These are phyloP conservation scores for Schizotus pectinicornis DNA, from an alignment of 2,888 invertebrate genomes.

Conservation along the genomic window DNA sequence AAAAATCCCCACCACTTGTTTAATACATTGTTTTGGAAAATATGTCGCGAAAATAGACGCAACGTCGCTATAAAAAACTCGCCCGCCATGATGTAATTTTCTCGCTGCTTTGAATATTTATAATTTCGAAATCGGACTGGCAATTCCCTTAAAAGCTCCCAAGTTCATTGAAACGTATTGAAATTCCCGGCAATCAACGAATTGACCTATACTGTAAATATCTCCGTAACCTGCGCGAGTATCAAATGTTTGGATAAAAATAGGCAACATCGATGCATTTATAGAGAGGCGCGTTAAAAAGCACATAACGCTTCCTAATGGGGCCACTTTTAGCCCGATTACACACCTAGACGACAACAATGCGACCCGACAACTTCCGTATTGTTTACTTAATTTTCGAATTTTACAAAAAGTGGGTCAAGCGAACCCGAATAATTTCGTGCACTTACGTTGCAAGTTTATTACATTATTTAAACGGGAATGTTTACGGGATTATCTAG, in stretches of 20 bases:
- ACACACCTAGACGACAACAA: constrained; percentile 3
- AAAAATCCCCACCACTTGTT: constrained; percentile 1
- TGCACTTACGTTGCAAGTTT: background rate
- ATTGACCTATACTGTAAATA: constrained; percentile 31
- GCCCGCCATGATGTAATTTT: constrained; percentile 6
- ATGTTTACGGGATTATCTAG: background rate
- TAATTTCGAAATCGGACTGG: too few species aligned
- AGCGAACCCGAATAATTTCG: background rate
- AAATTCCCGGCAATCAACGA: constrained; percentile 27
- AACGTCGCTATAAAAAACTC: background rate
- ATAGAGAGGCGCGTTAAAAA: constrained; percentile 35
- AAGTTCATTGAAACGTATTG: constrained; percentile 14
- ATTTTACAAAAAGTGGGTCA: constrained; percentile 2
- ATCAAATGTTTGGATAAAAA: constrained; percentile 38
- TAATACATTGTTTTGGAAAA: constrained; percentile 9
- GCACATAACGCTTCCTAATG: constrained; percentile 11
- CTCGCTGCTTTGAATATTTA: background rate
- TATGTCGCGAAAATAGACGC: background rate
- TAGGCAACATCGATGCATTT: constrained; percentile 35
- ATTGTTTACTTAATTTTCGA: background rate
- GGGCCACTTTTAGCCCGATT: constrained; percentile 16
- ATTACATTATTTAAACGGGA: background rate
- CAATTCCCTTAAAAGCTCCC: background rate
- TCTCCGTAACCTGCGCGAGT: constrained; percentile 30
- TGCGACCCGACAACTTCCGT: constrained; percentile 2